These are phyloP conservation scores for Geotrypetes seraphini DNA, from an alignment of 2,797 vertebrate species.

Conservation along the genomic window DNA sequence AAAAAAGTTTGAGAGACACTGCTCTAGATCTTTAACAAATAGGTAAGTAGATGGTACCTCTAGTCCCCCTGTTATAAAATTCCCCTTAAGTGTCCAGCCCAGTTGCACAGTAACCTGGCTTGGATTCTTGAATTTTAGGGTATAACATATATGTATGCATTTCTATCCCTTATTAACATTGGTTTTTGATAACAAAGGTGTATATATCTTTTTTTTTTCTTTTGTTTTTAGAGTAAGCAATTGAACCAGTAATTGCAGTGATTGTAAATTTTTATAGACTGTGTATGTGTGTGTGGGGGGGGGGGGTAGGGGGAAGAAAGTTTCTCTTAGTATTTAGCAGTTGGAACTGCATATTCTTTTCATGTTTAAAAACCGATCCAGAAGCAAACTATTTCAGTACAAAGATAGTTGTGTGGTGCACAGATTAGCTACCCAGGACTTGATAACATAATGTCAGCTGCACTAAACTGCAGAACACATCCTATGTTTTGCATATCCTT, in stretches of 20 bases:
- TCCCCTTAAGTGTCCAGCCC: too few species aligned
- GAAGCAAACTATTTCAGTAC: constrained; percentile 4
- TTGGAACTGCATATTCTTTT: constrained; percentile 27
- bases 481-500: constrained; percentile 23
- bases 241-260: constrained; percentile 20
- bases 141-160: too few species aligned
- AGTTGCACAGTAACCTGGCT: too few species aligned
- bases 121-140: too few species aligned
- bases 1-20: too few species aligned
- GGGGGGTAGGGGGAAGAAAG: constrained; percentile 28
- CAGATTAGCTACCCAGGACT: constrained; percentile 13
- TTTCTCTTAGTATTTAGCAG: constrained; percentile 26
- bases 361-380: constrained; percentile 20
- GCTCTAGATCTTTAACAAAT: too few species aligned
- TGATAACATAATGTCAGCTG: constrained; percentile 30
- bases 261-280: constrained; percentile 26
- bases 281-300: too few species aligned
- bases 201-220: too few species aligned
- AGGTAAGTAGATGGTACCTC: too few species aligned
- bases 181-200: too few species aligned
- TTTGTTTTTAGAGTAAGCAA: constrained; percentile 33
- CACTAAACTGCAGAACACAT: constrained; percentile 11
- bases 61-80: too few species aligned
- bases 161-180: too few species aligned
- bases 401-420: constrained; percentile 9